Conservation (phyloP, 2,888 invertebrate species). For the Cosmia trapezina region DNA sequence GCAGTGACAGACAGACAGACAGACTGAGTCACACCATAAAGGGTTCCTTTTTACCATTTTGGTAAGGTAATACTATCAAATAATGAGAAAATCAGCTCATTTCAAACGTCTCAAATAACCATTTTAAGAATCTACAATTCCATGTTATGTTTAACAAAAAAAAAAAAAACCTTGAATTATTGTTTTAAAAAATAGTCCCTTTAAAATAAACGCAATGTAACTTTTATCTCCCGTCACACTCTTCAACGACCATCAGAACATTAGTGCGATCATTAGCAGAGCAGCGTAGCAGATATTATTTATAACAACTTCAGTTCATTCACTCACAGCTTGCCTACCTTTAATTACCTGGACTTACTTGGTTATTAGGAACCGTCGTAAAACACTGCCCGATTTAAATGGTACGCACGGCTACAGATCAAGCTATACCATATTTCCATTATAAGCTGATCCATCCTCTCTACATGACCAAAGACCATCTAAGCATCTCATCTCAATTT, state of each 20-base stretch:
- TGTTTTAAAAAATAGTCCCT: not conserved
- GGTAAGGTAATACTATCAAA: not conserved
- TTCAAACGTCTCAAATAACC: not conserved
- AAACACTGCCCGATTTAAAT: constrained; percentile 49
- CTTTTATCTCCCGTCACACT: constrained; percentile 24
- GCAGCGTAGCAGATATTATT: constrained; percentile 68
- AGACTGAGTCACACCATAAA: no score
- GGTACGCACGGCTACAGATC: no score
- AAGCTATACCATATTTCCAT: no score
- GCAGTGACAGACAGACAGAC: no score
- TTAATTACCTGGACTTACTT: constrained; percentile 70
- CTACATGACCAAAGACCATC: no score
- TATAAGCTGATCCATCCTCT: no score
- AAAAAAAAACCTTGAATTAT: not conserved
- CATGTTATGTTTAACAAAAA: not conserved
- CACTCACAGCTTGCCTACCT: constrained; percentile 43
- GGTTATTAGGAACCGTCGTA: constrained; percentile 61
- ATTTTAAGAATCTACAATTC: not conserved
- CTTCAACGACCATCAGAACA: constrained; percentile 48
- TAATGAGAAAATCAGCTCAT: not conserved
- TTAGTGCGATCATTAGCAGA: constrained; percentile 69
- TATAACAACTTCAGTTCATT: constrained; percentile 65
- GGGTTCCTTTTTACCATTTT: no score
- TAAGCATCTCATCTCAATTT: no score
- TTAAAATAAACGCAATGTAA: constrained; percentile 21